Evolutionary conservation across 2,113 vertebrate genomes (phyloP), one percentile per base, ranked within the genome.

Genomic region (Bos taurus): DNA sequence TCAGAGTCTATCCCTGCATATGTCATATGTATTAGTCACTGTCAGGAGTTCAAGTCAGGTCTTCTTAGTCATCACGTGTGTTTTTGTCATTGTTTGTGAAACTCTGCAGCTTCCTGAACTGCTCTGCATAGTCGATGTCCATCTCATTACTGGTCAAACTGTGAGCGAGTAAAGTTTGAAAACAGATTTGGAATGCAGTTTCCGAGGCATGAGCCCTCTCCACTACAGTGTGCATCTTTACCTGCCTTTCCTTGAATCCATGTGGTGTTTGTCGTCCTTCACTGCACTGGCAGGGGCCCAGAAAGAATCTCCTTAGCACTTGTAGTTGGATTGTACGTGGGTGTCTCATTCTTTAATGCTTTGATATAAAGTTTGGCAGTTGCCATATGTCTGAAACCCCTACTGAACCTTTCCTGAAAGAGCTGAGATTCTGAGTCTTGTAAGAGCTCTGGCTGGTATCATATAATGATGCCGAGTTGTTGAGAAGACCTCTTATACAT

Each of bases 291-390:
- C 60, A 93, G 67, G 78, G 56, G 91, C 88, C 78, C 87, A 21
- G 43, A 52, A 93, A 67, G 33, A 82, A 77, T 62, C 77, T 83
- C 80, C 74, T 57, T 84, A 67, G 90, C 88, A 71, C 28, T 25
- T 59, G 2, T 92, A 5, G 30, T 62, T 88, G 30, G 33, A 84
- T 62, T 92, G 81, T 87, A 26, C 13, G 6, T 91, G 74, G 50
- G 60, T 43, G 21, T 98, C 94, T 97, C 71, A 40, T 93, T 96
- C 46, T 97, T 90, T 89, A 81, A 74, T 80, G 97, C 88, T 85
- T 86, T 46, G 46, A 82, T 83, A 54, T 11, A 28, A 91, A 90
- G 19, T 97, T 90, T 46, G 96, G 85, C 21, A 60, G 59, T 77
- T 91, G 48, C 64, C 8, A 56, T 64, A 23, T 16, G 7, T 62